Evolutionary conservation across 2,888 invertebrate genomes (phyloP).

Genomic region (Drosophila mimica): DNA sequence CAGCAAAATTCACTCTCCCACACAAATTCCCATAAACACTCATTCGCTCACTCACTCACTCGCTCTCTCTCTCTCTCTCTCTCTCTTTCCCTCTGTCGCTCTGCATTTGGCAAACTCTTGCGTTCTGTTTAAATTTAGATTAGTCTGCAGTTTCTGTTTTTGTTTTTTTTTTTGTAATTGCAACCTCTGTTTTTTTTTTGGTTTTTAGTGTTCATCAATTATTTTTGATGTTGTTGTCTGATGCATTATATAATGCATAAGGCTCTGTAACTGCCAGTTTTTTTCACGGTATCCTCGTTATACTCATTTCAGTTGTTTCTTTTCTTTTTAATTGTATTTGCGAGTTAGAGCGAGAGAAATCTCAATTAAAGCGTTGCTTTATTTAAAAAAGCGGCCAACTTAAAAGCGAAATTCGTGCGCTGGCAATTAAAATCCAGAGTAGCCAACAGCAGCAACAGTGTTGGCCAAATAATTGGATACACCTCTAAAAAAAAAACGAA

Average conservation of each 20-base stretch:
- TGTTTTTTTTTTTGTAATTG: constrained; percentile 33
- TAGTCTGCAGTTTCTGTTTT: constrained; percentile 32
- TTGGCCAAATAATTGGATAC: neutral
- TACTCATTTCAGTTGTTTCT: neutral
- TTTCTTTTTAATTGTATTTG: constrained; percentile 39
- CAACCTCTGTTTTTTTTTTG: constrained; percentile 6
- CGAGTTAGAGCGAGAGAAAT: constrained; percentile 27
- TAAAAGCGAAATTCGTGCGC: constrained; percentile 43
- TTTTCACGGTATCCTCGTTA: constrained; percentile 1
- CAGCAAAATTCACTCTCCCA: constrained; percentile 23
- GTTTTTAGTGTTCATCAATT: neutral
- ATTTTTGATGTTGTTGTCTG: constrained; percentile 13
- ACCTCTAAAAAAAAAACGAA: neutral
- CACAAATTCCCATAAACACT: constrained; percentile 21
- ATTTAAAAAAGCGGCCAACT: constrained; percentile 28
- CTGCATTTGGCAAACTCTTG: constrained; percentile 22
- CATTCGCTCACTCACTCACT: neutral
- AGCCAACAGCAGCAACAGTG: neutral
- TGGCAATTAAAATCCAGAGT: constrained; percentile 55
- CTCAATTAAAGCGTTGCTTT: constrained; percentile 54
- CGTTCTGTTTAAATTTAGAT: constrained; percentile 56
- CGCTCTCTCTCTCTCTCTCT: neutral
- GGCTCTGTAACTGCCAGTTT: neutral
- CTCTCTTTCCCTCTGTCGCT: constrained; percentile 2
- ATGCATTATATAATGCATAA: neutral